These are phyloP conservation scores for Chrosomus eos DNA, from an alignment of 2,797 vertebrate genomes.

Conservation along the genomic window DNA sequence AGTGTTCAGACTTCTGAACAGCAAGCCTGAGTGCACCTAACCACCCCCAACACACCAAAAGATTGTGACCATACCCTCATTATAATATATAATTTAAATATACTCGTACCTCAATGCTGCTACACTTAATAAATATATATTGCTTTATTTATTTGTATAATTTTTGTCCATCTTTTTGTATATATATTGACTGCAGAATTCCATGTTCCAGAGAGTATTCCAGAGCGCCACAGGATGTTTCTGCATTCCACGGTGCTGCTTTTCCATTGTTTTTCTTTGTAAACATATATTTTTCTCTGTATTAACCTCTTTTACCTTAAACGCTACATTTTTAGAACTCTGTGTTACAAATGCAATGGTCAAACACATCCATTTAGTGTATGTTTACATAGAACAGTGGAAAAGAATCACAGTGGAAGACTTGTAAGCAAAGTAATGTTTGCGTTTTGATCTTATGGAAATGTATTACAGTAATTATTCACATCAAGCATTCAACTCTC, in stretches of 20 bases:
- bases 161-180: no score
- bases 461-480: not conserved
- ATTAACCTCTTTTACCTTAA: not conserved
- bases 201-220: not conserved
- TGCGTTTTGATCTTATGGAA: not conserved
- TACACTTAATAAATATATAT: no score
- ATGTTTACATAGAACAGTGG: not conserved
- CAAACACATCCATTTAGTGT: not conserved
- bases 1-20: not conserved
- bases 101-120: no score
- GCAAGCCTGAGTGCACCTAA: no score
- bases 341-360: not conserved
- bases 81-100: no score
- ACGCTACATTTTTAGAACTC: not conserved
- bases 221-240: not conserved
- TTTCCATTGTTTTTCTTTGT: not conserved
- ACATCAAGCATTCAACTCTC: constrained; percentile 53
- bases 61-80: no score
- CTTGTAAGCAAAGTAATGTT: not conserved
- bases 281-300: not conserved
- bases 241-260: not conserved
- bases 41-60: no score
- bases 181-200: not conserved
- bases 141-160: no score
- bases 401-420: not conserved